A percentile compares a stretch with the other conserved stretches of the same genome.
Conservation (phyloP, 1,140 invertebrate genomes). For the Euglossa dilemma region DNA sequence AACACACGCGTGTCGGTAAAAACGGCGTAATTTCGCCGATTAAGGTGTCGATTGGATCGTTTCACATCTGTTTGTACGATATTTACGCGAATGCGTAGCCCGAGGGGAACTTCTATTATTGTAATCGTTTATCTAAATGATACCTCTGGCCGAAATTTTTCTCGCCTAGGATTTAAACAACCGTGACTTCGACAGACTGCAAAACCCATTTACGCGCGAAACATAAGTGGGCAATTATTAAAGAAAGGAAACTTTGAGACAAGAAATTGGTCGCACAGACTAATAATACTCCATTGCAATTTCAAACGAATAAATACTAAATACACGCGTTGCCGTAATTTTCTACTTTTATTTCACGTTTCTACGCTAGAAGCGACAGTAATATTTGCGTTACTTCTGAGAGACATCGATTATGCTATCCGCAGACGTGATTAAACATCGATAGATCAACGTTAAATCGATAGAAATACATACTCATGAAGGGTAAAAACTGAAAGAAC, state of each 20-base stretch:
- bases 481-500: no score
- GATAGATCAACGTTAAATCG: no score
- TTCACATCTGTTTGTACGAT: background rate
- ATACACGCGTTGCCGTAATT: background rate
- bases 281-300: background rate
- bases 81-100: background rate
- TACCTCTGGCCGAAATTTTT: background rate
- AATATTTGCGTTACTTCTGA: background rate
- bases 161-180: background rate
- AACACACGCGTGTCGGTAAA: background rate
- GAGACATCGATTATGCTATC: no score
- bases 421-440: no score
- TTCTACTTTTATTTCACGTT: background rate
- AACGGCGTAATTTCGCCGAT: background rate
- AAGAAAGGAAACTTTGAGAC: background rate
- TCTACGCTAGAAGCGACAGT: background rate
- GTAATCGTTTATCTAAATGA: conserved; percentile 7
- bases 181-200: background rate
- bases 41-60: background rate
- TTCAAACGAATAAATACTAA: background rate
- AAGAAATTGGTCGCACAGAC: background rate
- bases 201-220: background rate
- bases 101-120: background rate
- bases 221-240: background rate
- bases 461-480: no score